Conservation (phyloP, 2,797 vertebrate genomes). For the Dendrocincla fuliginosa region DNA sequence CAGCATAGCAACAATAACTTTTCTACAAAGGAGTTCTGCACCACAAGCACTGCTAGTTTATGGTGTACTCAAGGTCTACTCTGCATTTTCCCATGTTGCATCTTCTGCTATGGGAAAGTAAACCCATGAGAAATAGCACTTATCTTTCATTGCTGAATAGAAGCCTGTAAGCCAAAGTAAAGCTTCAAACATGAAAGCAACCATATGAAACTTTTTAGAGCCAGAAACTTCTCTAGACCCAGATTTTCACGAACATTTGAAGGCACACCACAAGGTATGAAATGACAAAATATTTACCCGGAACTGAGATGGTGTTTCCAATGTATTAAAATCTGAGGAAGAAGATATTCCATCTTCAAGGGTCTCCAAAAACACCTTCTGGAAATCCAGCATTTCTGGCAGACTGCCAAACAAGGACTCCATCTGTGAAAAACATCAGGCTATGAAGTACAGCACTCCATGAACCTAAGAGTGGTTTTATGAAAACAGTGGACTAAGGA, state of each 20-base stretch:
- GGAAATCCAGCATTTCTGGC: conserved; percentile 97
- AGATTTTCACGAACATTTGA: background rate
- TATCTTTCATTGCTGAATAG: background rate
- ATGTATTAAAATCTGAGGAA: conserved; percentile 87
- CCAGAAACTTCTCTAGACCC: background rate
- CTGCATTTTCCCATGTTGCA: background rate
- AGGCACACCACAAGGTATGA: background rate
- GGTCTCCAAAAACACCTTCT: conserved; percentile 95
- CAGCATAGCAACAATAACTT: background rate
- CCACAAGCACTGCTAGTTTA: background rate
- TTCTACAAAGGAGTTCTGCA: background rate
- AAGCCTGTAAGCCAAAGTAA: background rate
- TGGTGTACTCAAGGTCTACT: background rate
- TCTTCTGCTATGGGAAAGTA: background rate
- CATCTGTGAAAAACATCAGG: conserved; percentile 80
- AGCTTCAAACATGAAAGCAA: background rate
- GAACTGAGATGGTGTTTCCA: conserved; percentile 94
- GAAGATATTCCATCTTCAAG: conserved; percentile 92
- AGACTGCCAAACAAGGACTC: conserved; percentile 96
- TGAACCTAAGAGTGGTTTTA: background rate
- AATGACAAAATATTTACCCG: conserved; percentile 78
- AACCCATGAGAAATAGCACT: background rate
- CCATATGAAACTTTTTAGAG: background rate
- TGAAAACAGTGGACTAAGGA: background rate
- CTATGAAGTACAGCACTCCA: background rate